Base-by-base conservation (phyloP, 1,140 invertebrate genomes). In the Pseudachorutes palmiensis region DNA sequence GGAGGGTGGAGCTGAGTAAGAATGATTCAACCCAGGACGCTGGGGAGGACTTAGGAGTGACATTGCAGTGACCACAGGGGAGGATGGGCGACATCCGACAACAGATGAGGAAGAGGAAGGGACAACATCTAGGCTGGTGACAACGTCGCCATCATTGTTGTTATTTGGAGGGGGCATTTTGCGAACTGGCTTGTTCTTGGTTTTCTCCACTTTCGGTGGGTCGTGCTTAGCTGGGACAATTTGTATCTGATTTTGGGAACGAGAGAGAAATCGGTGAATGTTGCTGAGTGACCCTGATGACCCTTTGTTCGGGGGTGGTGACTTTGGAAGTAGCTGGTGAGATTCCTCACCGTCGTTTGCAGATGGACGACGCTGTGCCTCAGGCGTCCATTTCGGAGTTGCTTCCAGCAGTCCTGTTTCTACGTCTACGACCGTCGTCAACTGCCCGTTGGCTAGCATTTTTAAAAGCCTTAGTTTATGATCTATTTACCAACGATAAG, bases 231-330 rank as follows among this genome's bases (percentile, higher is more conserved):
- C 51, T 55, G 51, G 51, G 24, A 55, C 51, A 16, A 55, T 55
- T 24, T 55, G 51, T 14, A 55, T 55, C 24, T 55, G 51, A 24
- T 55, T 55, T 55, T 55, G 51, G 9, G 51, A 55, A 5, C 51
- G 51, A 16, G 51, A 55, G 3, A 55, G 51, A 26, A 55, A 55
- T 22, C 24, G 12, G 12, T 9, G 5, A 5, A 55, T 5, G 24
- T 55, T 55, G 5, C 5, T 19, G 9, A 55, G 24, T 5, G 51
- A 24, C 51, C 51, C 51, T 16, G 12, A 5, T 55, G 12, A 16
- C 5, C 5, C 51, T 55, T 41, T 19, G 19, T 5, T 19, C 19
- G 36, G 19, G 36, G 51, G 5, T 19, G 51, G 51, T 5, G 51
- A 55, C 5, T 24, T 16, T 55, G 51, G 51, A 14, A 55, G 24